These are phyloP conservation scores for Ataeniobius toweri DNA, from an alignment of 2,797 vertebrate species.

Conservation along the genomic window DNA sequence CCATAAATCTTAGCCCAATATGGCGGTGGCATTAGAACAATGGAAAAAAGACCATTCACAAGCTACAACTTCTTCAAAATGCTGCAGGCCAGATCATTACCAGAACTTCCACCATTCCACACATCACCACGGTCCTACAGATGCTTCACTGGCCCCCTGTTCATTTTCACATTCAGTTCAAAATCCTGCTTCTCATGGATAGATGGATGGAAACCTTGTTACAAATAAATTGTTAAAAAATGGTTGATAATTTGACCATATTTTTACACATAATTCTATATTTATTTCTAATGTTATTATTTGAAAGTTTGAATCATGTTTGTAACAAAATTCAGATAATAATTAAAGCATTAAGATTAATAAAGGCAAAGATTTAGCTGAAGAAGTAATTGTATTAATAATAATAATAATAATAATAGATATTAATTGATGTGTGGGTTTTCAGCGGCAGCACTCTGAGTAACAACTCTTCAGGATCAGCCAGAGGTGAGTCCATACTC, in stretches of 20 bases:
- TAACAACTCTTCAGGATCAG: constrained; percentile 71
- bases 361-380: not conserved
- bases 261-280: not conserved
- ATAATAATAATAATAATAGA: not conserved
- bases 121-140: too few species aligned
- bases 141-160: too few species aligned
- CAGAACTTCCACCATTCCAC: too few species aligned
- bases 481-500: constrained; percentile 68
- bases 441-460: constrained; percentile 78
- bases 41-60: too few species aligned
- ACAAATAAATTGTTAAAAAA: too few species aligned
- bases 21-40: too few species aligned
- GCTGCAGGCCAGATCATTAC: too few species aligned
- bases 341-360: not conserved
- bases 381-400: not conserved
- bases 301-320: not conserved
- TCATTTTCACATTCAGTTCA: too few species aligned
- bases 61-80: too few species aligned
- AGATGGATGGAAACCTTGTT: too few species aligned
- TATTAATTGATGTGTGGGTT: not conserved
- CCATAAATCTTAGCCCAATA: too few species aligned
- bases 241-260: not conserved
- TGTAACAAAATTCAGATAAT: not conserved
- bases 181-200: too few species aligned
- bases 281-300: not conserved